Evolutionary conservation across 2,113 vertebrate species (phyloP), one percentile per base, ranked within the genome.

Genomic region (Podarcis cretensis): DNA sequence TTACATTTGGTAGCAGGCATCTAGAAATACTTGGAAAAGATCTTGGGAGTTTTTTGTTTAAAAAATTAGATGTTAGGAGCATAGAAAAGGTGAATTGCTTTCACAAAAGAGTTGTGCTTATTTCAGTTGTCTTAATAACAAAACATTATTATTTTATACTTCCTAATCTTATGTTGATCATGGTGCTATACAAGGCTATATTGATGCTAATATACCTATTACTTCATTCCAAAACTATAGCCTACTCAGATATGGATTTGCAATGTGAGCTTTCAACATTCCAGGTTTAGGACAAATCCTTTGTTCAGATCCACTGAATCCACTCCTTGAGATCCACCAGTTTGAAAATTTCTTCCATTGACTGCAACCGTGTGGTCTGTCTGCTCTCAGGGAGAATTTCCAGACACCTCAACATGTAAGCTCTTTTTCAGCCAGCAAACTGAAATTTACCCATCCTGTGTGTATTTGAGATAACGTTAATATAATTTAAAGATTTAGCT

Each of bases 141-240:
- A 63, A 63, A 63, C 59, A 63, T 20, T 63, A 63, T 63, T 20
- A 16, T 63, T 63, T 92, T 84, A 48, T 68, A 40, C 57, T 57
- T 21, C 57, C 25, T 48, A 88, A n/a, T 86, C 89, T 66, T 86
- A 18, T 68, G 35, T 0, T 74, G 68, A 71, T 68, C 32, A 27
- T 20, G 66, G 75, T 78, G 71, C 63, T 79, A 5, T 75, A 54
- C 43, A 73, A 68, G 63, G 87, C 82, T 77, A 57, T 57, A 7
- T 25, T 83, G 91, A 81, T 92, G 86, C 77, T 73, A 65, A 89
- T 90, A 37, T 76, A 87, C 65, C 86, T 27, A 84, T 90, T 88
- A 78, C 89, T 91, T 86, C 90, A 54, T 89, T 91, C 82, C 86
- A 92, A 71, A 73, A 92, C 77, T 84, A 59, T 63, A 40, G 40